phyloP scores from a whole-genome alignment of 2,888 invertebrate species.

The Agrotis puta region DNA sequence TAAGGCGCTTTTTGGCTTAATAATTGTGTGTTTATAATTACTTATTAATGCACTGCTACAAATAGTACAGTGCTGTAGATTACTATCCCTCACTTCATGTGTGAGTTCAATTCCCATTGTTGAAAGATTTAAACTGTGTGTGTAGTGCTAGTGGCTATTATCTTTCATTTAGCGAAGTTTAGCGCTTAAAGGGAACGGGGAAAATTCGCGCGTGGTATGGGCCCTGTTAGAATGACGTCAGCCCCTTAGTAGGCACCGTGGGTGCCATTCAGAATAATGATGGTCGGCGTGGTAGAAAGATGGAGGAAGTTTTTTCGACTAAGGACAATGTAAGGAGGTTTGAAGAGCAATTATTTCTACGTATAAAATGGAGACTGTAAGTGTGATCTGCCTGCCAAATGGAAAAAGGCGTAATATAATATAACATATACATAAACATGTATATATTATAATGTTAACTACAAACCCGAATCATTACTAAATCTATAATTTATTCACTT shows the following conservation, averaged over 20 bases:
- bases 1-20: no score
- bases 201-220: constrained; percentile 54
- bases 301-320: neutral
- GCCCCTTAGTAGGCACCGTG: constrained; percentile 31
- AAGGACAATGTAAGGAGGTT: neutral
- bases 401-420: no score
- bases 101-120: no score
- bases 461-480: no score
- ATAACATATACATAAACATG: no score
- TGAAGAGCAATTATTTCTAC: neutral
- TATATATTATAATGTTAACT: no score
- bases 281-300: constrained; percentile 9
- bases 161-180: constrained; percentile 18
- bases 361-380: no score
- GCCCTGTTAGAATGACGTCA: constrained; percentile 41
- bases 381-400: no score
- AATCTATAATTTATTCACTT: no score
- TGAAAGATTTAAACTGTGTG: constrained; percentile 35
- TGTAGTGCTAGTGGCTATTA: constrained; percentile 11
- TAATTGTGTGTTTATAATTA: no score
- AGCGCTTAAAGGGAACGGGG: constrained; percentile 34
- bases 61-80: neutral
- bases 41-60: no score
- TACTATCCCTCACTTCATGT: neutral
- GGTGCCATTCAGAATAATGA: constrained; percentile 28